Evolutionary conservation across 2,797 vertebrate genomes (phyloP).

Genomic region (Atherinosoma microstoma): DNA sequence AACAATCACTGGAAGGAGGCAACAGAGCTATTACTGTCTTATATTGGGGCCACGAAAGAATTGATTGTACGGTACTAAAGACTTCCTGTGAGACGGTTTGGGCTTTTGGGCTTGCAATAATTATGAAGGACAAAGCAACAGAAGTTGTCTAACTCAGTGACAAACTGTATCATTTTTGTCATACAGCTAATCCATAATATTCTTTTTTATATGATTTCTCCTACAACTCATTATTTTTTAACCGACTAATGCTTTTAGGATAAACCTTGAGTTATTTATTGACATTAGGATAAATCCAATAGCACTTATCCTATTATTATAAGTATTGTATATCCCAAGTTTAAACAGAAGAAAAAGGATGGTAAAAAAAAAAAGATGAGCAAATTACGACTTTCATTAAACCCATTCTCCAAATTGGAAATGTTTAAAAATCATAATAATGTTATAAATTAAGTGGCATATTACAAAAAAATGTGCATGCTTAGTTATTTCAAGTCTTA

Average conservation of each 20-base stretch:
- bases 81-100: constrained; percentile 1
- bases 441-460: constrained; percentile 1
- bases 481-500: not conserved
- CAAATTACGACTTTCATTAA: constrained; percentile 2
- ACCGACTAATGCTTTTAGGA: constrained; percentile 22
- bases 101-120: constrained; percentile 16
- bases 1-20: not conserved
- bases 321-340: not conserved
- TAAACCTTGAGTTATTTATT: constrained; percentile 50
- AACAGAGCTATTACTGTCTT: constrained; percentile 14
- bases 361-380: not conserved
- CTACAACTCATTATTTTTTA: constrained; percentile 14
- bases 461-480: constrained; percentile 2
- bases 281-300: not conserved
- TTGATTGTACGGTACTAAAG: constrained; percentile 5
- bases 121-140: constrained; percentile 8
- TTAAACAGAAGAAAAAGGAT: not conserved
- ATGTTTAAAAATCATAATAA: constrained; percentile 10
- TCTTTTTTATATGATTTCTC: constrained; percentile 21
- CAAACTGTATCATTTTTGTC: constrained; percentile 4
- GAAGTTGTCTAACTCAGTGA: not conserved
- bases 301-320: not conserved
- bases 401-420: not conserved
- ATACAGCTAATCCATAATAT: not conserved
- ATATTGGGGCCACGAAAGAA: constrained; percentile 10